Conservation (phyloP, 2,113 vertebrate species). For the Anser cygnoides region DNA sequence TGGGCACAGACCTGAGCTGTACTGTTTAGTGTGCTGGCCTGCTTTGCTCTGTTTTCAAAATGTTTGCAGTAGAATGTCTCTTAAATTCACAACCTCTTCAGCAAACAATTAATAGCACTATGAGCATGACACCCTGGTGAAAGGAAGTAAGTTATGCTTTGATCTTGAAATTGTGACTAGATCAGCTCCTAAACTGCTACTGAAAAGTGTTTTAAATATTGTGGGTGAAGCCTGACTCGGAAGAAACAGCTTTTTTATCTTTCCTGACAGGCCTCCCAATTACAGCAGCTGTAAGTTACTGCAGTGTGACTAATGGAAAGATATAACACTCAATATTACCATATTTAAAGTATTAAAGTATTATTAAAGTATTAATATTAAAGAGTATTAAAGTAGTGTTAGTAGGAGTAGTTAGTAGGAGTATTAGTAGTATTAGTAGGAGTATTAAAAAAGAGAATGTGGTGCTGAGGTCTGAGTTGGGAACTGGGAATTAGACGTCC, state of each 20-base stretch:
- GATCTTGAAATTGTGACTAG: slow-evolving; percentile 31
- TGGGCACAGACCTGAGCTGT: neutral
- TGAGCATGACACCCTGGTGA: neutral
- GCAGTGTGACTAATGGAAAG: slow-evolving; percentile 15
- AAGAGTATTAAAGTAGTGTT: too few relatives aligned
- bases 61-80: neutral
- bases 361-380: too few relatives aligned
- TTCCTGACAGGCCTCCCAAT: slow-evolving; percentile 3
- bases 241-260: slow-evolving; percentile 34
- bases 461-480: neutral
- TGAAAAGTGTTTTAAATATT: slow-evolving; percentile 6
- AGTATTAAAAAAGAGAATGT: neutral
- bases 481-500: neutral
- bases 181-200: slow-evolving; percentile 25
- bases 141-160: slow-evolving; percentile 32
- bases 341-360: neutral
- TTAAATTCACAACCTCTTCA: neutral
- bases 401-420: too few relatives aligned
- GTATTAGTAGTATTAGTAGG: too few relatives aligned
- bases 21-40: neutral
- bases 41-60: slow-evolving; percentile 12
- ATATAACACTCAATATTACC: neutral
- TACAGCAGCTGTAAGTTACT: slow-evolving; percentile 16
- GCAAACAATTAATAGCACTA: neutral
- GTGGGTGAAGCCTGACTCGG: neutral